A percentile compares a stretch with the other conserved stretches of the same genome.
These are phyloP conservation scores for Erynnis tages DNA, from an alignment of 2,888 invertebrate species.

Conservation along the genomic window DNA sequence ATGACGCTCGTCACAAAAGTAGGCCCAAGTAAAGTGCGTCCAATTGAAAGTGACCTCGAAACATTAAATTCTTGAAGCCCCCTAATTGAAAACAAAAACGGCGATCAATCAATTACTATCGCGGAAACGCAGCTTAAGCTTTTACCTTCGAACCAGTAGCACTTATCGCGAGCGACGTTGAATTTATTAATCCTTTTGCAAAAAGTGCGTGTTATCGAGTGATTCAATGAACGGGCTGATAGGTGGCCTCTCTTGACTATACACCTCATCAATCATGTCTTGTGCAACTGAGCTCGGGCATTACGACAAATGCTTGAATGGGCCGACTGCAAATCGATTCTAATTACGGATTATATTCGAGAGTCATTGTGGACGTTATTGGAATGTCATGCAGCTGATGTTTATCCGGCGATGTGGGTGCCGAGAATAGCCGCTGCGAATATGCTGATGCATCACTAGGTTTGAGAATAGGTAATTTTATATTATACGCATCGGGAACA, in stretches of 20 bases:
- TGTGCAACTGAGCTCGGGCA: slow-evolving; percentile 57
- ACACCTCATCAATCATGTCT: slow-evolving; percentile 67
- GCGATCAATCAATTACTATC: slow-evolving; percentile 39
- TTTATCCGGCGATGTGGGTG: slow-evolving; percentile 46
- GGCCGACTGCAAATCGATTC: slow-evolving; percentile 67
- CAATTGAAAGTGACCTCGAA: slow-evolving; percentile 20
- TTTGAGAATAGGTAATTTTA: too few relatives aligned
- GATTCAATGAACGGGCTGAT: slow-evolving; percentile 49
- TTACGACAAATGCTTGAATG: slow-evolving; percentile 63
- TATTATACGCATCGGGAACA: too few relatives aligned
- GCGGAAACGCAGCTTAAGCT: slow-evolving; percentile 34
- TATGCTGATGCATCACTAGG: slow-evolving; percentile 20
- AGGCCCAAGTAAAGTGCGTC: background rate
- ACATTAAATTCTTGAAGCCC: slow-evolving; percentile 10
- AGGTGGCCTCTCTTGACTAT: slow-evolving; percentile 42
- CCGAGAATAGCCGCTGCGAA: slow-evolving; percentile 9
- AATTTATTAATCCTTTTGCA: slow-evolving; percentile 63
- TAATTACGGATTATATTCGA: slow-evolving; percentile 75
- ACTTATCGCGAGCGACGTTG: slow-evolving; percentile 50
- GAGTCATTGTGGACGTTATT: slow-evolving; percentile 62
- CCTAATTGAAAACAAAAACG: slow-evolving; percentile 31
- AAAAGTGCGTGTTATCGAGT: slow-evolving; percentile 54
- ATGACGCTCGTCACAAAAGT: background rate
- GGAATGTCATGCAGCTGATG: slow-evolving; percentile 54
- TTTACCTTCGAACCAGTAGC: slow-evolving; percentile 34